Conservation (phyloP, 2,797 vertebrate genomes). For the Botia almorhae region DNA sequence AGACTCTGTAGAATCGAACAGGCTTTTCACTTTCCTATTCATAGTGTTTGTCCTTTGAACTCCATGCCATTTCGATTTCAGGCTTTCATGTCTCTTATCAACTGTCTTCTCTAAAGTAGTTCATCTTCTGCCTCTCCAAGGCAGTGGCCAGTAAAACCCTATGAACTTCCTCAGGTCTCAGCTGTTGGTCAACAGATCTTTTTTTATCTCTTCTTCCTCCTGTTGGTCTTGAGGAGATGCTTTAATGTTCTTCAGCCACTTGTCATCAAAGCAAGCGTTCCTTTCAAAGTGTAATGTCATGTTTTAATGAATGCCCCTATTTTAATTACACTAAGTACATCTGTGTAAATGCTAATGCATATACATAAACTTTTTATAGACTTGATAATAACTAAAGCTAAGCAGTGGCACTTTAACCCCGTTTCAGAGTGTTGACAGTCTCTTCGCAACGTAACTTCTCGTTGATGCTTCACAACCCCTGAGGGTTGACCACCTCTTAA, state of each 20-base stretch:
- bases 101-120: not conserved
- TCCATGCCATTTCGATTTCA: not conserved
- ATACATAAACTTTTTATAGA: not conserved
- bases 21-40: not conserved
- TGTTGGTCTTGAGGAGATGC: not conserved
- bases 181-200: not conserved
- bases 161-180: not conserved
- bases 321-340: not conserved
- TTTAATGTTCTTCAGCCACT: not conserved
- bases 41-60: not conserved
- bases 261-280: not conserved
- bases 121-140: not conserved
- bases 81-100: slow-evolving; percentile 5
- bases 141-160: not conserved
- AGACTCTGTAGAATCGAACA: not conserved
- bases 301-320: not conserved
- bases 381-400: slow-evolving; percentile 1
- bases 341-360: slow-evolving; percentile 19
- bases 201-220: not conserved
- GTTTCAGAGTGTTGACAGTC: not conserved
- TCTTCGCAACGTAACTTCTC: slow-evolving; percentile 3
- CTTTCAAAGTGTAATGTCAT: too few relatives aligned
- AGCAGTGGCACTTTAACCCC: not conserved
- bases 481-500: slow-evolving; percentile 32
- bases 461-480: slow-evolving; percentile 32